Percentiles rank a stretch among this genome's conserved stretches.
phyloP scores from a whole-genome alignment of 2,113 vertebrate species.

The Cairina moschata region DNA sequence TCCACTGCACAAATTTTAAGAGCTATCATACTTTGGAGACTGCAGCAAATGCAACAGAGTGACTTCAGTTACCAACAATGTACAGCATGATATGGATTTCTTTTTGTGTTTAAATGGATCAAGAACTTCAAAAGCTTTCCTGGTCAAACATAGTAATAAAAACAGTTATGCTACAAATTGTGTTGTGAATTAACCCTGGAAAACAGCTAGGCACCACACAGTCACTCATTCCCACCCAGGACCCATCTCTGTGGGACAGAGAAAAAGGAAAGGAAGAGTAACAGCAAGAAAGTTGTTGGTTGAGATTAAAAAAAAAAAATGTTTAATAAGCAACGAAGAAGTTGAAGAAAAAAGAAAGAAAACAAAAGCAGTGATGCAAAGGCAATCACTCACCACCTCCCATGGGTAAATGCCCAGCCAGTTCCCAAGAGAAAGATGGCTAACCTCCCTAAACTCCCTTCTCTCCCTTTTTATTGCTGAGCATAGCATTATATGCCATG shows the following conservation, averaged over 20 bases:
- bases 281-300: background rate
- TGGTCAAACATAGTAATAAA: background rate
- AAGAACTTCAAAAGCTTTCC: background rate
- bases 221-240: background rate
- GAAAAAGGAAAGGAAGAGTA: background rate
- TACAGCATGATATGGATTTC: background rate
- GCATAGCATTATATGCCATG: background rate
- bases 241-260: background rate
- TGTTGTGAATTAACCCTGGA: background rate
- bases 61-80: background rate
- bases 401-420: background rate
- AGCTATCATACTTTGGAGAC: background rate
- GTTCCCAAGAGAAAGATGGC: background rate
- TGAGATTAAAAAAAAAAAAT: background rate
- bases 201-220: background rate
- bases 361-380: background rate
- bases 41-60: background rate
- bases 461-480: background rate
- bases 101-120: background rate
- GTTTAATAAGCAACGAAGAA: background rate
- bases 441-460: background rate
- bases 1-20: background rate
- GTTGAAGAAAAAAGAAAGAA: background rate
- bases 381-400: background rate
- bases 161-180: background rate